Evolutionary conservation across 2,888 invertebrate genomes (phyloP), one percentile per base, ranked within the genome.

Genomic region (Piscicola geometra): DNA sequence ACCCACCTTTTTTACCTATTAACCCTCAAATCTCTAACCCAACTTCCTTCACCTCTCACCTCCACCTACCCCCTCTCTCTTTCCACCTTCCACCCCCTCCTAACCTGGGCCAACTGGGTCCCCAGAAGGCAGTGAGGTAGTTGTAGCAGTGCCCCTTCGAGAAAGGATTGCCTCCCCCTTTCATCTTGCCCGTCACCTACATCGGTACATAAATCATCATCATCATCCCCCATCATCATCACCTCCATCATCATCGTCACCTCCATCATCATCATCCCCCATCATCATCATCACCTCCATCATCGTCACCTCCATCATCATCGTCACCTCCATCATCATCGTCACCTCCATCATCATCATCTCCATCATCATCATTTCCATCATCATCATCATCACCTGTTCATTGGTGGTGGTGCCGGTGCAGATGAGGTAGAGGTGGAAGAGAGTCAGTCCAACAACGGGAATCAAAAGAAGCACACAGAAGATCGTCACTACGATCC

Each of bases 321-420:
- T 71, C 69, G 28, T 69, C 69, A 28, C 28, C 69, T 15, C 28
- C 69, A 69, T 69, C 69, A 69, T 69, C 69, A 69, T 69, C 69
- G 28, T 69, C 35, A 69, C n/a, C 69, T 15, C 28, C 69, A 69
- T 69, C 69, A 52, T 71, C 50, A 71, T 71, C 50, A 71, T 71
- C 71, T 66, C 12, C 71, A 71, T 50, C 69, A 69, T 50, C 71
- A 52, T 28, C 41, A 52, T 73, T 25, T 9, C 70, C 66, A 69
- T 73, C 73, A 73, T 69, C 32, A 32, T 9, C 60, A 73, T 30
- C 30, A 73, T 71, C 52, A 88, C 88, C 89, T 99, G 99, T 88
- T 99, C 99, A 87, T 99, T 99, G 80, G 99, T 99, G 76, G 99
- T 99, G 80, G 97, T 89, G 56, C 98, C 99, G 79, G 96, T 88